Evolutionary conservation across 2,888 invertebrate genomes (phyloP).

Genomic region (Hanleya hanleyi): DNA sequence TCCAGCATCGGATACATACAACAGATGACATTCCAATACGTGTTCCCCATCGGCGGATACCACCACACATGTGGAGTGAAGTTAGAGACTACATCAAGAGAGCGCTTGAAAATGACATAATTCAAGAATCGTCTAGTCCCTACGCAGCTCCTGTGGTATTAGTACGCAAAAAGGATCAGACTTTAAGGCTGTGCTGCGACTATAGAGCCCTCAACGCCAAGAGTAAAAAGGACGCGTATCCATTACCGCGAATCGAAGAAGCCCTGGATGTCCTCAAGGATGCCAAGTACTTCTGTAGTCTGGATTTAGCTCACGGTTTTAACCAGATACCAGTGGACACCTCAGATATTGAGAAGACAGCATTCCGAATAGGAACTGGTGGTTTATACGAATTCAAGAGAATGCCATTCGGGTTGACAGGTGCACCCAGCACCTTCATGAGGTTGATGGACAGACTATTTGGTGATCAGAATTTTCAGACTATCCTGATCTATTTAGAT

Average conservation of each 20-base stretch:
- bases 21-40: too few relatives aligned
- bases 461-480: conserved; percentile 9
- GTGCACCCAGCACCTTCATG: conserved; percentile 2
- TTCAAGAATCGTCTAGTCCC: conserved; percentile 20
- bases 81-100: not conserved
- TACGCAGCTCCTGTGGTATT: conserved; percentile 45
- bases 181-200: conserved; percentile 44
- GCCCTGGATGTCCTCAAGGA: conserved; percentile 35
- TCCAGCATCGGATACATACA: too few relatives aligned
- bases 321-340: conserved; percentile 36
- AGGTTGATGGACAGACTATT: conserved; percentile 8
- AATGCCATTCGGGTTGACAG: conserved; percentile 11
- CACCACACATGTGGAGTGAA: not conserved
- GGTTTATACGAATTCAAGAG: conserved; percentile 3
- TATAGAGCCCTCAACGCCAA: conserved; percentile 42
- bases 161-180: conserved; percentile 32
- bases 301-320: conserved; percentile 47
- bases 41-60: not conserved
- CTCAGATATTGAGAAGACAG: conserved; percentile 11
- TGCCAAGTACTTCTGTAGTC: conserved; percentile 30
- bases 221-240: conserved; percentile 42
- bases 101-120: not conserved
- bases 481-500: conserved; percentile 7
- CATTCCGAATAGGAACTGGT: conserved; percentile 6
- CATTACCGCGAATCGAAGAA: conserved; percentile 47